Evolutionary conservation across 2,888 invertebrate species (phyloP).

Genomic region (Thelaira solivaga): DNA sequence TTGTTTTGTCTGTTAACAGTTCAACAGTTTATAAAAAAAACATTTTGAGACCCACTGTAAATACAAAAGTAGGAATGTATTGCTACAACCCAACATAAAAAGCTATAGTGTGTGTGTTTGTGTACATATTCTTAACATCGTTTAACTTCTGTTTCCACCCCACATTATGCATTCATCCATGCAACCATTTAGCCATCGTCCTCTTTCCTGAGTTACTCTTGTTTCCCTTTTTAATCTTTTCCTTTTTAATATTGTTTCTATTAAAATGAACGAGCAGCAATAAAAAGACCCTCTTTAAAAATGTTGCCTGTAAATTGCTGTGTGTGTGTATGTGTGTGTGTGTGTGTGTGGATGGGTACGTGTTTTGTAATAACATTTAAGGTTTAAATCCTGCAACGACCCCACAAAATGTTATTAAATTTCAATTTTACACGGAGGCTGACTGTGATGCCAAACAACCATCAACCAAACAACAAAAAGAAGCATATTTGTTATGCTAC

Average conservation of each 20-base stretch:
- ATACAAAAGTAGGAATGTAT: neutral
- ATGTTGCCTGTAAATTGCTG: constrained; percentile 7
- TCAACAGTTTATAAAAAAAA: too few relatives aligned
- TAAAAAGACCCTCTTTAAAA: constrained; percentile 45
- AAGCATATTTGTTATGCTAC: constrained; percentile 26
- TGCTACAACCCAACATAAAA: constrained; percentile 26
- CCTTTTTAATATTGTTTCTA: constrained; percentile 40
- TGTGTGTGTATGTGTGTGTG: neutral
- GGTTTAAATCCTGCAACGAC: constrained; percentile 57
- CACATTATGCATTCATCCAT: constrained; percentile 1
- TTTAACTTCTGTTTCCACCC: constrained; percentile 59
- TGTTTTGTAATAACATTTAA: constrained; percentile 52
- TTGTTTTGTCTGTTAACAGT: too few relatives aligned
- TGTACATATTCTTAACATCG: constrained; percentile 46
- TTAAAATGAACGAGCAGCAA: constrained; percentile 46
- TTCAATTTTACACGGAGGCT: constrained; percentile 60
- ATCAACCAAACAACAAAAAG: constrained; percentile 46
- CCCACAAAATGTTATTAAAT: constrained; percentile 63
- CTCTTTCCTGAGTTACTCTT: neutral
- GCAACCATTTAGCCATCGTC: neutral
- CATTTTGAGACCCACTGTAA: constrained; percentile 11
- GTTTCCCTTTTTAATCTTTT: constrained; percentile 12
- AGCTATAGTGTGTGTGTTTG: constrained; percentile 18
- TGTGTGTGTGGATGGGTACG: neutral
- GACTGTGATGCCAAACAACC: constrained; percentile 38